Base-by-base conservation (phyloP, 2,113 vertebrate species). In the Hyperoodon ampullatus region DNA sequence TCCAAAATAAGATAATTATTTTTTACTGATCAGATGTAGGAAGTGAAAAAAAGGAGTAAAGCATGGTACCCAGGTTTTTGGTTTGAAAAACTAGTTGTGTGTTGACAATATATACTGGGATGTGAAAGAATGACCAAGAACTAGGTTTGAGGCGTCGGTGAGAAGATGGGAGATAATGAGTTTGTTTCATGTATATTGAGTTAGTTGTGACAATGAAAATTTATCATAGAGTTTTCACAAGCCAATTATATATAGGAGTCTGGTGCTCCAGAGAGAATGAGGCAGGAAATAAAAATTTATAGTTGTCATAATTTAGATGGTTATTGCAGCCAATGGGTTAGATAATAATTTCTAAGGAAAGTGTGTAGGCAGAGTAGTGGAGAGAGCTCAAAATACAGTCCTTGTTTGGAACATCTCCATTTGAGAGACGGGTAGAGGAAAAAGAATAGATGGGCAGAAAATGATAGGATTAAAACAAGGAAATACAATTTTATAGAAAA, bases 181-280 rank as follows among this genome's bases (percentile, higher is more conserved):
- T n/a, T 26, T 58, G 3, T 92, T 77, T 55, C 35, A 47, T 42
- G 3, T 35, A 44, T 65, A 60, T 10, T 33, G 50, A 90, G 53
- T 87, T 83, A 83, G 84, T 33, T 82, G 35, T 89, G 44, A 92
- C 16, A 35, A 24, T 65, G 61, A 21, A 78, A 47, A 77, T 88
- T 87, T 55, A 82, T 63, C 61, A 66, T 8, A n/a, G 86, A 80
- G 30, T 81, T 78, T 92, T 78, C 47, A 94, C 70, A 94, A 82
- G 70, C 23, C 63, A 88, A 72, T 92, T 88, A 35, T 55, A 50
- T 63, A 61, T 7, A 88, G 39, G 19, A 61, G 24, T 68, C 65
- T 83, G 23, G 50, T 88, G 33, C 71, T 92, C 47, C 66, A 72
- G 33, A 89, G 55, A 92, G 72, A 89, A 82, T 61, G 47, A 35